Evolutionary conservation across 1,140 invertebrate genomes (phyloP), one percentile per base, ranked within the genome.

Genomic region (Eriosoma lanigerum): DNA sequence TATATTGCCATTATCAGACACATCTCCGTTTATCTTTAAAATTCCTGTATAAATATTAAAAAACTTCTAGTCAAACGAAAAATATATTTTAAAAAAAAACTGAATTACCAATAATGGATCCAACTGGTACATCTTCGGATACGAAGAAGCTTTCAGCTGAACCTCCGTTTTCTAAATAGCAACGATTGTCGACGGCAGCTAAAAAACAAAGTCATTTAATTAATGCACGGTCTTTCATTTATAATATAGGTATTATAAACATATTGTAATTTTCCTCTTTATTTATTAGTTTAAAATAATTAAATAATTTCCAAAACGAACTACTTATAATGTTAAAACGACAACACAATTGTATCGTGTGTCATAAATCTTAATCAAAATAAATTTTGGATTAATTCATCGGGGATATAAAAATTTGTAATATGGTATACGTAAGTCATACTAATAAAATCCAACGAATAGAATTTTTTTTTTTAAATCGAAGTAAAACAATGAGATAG

Each of bases 71-170:
- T 38, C n/a, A 15, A 52, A 52, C 50, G 6, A 29, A 29, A 32
- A 56, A 48, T 29, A 52, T 38, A 38, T 58, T 38, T 66, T 3
- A 38, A 72, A 54, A 81, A 54, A 38, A 38, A 76, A 10, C n/a
- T 21, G 10, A 58, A 19, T 13, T 81, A 86, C 93, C 94, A 68
- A 96, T 90, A 52, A 91, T 89, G 81, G 91, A 91, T 81, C 94
- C 93, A 48, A 96, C 90, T 15, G 90, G 88, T 21, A 91, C 86
- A 85, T 95, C 93, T 88, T 96, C 95, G 84, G 91, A 92, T 81
- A 96, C 93, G 85, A 95, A 94, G 84, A 96, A 94, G 85, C 93
- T 95, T 85, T 95, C 94, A 4, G 94, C 93, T 0, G 95, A 94
- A 38, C 93, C 93, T 38, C 94, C 95, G 83, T 93, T 94, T 86